Percentiles rank a stretch among this genome's conserved stretches.
Evolutionary conservation across 2,113 vertebrate genomes (phyloP).

Genomic region (Microtus montanus): DNA sequence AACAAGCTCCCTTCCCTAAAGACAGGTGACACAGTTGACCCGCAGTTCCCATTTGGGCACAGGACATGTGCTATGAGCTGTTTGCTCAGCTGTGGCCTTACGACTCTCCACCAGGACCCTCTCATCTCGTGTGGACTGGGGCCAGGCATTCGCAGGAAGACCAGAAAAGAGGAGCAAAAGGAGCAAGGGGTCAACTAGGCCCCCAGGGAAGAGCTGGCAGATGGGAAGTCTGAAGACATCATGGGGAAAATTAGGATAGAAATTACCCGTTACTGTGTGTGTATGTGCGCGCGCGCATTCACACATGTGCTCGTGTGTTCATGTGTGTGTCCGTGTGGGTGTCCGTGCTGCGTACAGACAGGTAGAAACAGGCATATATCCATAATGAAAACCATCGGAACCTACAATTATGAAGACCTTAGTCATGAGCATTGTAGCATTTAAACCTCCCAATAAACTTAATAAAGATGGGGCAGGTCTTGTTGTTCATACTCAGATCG

Average conservation of each 20-base stretch:
- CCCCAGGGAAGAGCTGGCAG: not conserved
- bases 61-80: conserved; percentile 66
- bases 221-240: not conserved
- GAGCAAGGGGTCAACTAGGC: not conserved
- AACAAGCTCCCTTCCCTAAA: conserved; percentile 51
- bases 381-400: not conserved
- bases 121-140: conserved; percentile 45
- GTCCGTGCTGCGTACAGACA: not conserved
- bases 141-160: conserved; percentile 50
- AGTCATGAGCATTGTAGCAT: not conserved
- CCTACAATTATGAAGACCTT: conserved; percentile 32
- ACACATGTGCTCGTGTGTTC: too few species aligned
- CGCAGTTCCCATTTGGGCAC: not conserved
- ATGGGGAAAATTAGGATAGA: not conserved
- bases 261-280: too few species aligned
- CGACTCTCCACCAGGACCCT: not conserved
- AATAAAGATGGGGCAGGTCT: not conserved
- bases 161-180: not conserved
- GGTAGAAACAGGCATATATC: not conserved
- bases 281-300: too few species aligned
- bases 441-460: not conserved
- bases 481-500: not conserved
- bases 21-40: conserved; percentile 67
- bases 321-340: too few species aligned
- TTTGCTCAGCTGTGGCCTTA: conserved; percentile 70